phyloP scores from a whole-genome alignment of 53 echinoderm and acorn worm species.

The Temnopleurus reevesii region DNA sequence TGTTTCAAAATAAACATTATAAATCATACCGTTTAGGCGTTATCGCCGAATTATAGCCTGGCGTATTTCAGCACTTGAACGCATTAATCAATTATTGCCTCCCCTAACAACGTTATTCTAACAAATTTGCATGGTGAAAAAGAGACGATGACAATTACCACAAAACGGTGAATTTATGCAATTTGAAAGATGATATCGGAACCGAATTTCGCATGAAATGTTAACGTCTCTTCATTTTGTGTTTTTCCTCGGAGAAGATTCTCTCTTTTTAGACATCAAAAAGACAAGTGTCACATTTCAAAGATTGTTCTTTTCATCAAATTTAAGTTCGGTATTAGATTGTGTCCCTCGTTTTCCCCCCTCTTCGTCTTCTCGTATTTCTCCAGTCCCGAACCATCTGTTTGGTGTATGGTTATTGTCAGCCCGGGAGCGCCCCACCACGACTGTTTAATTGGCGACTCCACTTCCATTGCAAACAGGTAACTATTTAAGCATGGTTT shows the following conservation, averaged over 20 bases:
- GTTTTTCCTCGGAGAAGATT: not conserved
- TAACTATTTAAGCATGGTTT: not conserved
- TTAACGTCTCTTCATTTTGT: not conserved
- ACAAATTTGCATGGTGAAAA: constrained; percentile 14
- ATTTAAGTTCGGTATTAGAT: constrained; percentile 26
- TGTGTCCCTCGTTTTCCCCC: not conserved
- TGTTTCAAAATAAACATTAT: not conserved
- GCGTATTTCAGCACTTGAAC: not conserved
- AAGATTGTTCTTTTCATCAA: constrained; percentile 21
- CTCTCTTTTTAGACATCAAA: not conserved
- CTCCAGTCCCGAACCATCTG: constrained; percentile 14
- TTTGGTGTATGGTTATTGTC: not conserved
- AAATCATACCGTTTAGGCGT: constrained; percentile 19
- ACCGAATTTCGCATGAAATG: not conserved
- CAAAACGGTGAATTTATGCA: constrained; percentile 49
- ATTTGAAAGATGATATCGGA: constrained; percentile 39
- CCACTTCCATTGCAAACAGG: constrained; percentile 12
- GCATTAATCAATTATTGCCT: constrained; percentile 19
- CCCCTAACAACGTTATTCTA: constrained; percentile 21
- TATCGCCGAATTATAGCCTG: constrained; percentile 2
- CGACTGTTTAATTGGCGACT: constrained; percentile 15
- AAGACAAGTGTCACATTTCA: constrained; percentile 39
- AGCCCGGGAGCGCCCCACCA: not conserved
- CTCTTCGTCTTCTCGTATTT: constrained; percentile 3
- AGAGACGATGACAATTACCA: constrained; percentile 18